Evolutionary conservation across 2,113 vertebrate species (phyloP), one percentile per base, ranked within the genome.

Genomic region (Chlorodrepanis virens): DNA sequence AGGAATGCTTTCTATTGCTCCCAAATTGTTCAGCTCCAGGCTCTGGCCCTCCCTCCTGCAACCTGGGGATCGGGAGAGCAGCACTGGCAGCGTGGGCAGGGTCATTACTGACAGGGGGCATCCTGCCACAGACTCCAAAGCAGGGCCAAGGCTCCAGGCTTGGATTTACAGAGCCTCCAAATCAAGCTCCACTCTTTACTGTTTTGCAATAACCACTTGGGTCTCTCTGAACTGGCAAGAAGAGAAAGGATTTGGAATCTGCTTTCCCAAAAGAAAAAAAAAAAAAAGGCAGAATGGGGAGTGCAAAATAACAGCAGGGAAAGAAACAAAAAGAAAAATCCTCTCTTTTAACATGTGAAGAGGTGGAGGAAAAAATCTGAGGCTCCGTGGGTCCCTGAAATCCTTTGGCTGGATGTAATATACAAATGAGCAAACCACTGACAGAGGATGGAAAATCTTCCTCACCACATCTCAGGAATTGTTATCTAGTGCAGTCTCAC

Each of bases 1-100:
- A 97, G 95, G 96, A 92, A 96, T 89, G 94, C 85, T 90, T 87
- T 91, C 86, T 76, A 27, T 76, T 64, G 87, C 89, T 95, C 90
- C 45, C 76, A 92, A 82, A 56, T 64, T 83, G 84, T 67, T 64
- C 71, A 81, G 96, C 68, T 65, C 54, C 63, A 59, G 80, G 40
- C 86, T 94, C 91, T 53, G 72, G 37, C 59, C 20, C 59, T 70
- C 45, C 64, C 64, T 83, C 16, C 67, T 54, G 33, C 0, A 13
- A 16, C 0, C 4, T 0, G 2, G n/a, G 83, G 57, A 56, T 7
- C 1, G 35, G 77, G 28, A 94, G 77, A 60, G 79, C 72, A 92
- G 70, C 27, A 2, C 87, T 91, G 87, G 91, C 87, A 90, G 93
- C 6, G 0, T 16, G 54, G 31, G 60, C 50, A 86, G 94, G 40